These are phyloP conservation scores for Enteromius viviparus DNA, from an alignment of 2,797 vertebrate species.

Conservation along the genomic window DNA sequence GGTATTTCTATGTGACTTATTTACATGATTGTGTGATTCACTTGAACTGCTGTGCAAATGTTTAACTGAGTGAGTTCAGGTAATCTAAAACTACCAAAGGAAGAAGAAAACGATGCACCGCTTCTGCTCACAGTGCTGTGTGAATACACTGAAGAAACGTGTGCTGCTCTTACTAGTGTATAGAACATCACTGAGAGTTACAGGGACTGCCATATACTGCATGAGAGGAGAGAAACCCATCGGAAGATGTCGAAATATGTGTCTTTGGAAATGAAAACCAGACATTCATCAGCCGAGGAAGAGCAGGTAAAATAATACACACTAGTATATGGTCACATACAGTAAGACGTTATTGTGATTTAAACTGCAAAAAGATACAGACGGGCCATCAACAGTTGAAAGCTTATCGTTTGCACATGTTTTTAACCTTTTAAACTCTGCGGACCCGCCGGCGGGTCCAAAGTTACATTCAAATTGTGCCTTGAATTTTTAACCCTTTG, in stretches of 20 bases:
- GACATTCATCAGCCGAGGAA: conserved; percentile 34
- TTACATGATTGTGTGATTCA: neutral
- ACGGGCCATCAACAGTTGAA: too few relatives aligned
- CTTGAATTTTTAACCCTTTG: too few relatives aligned
- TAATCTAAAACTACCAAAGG: neutral
- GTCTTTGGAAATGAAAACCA: conserved; percentile 25
- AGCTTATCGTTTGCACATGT: too few relatives aligned
- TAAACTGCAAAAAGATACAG: too few relatives aligned
- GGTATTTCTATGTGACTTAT: neutral
- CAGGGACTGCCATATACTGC: neutral
- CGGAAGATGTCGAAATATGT: neutral
- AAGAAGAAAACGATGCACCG: neutral
- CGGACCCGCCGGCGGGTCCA: too few relatives aligned
- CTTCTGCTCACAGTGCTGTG: neutral
- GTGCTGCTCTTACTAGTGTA: neutral
- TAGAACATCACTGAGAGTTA: neutral
- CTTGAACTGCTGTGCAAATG: neutral
- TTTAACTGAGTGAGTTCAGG: neutral
- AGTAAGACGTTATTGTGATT: too few relatives aligned
- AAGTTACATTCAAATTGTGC: too few relatives aligned
- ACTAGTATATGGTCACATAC: too few relatives aligned
- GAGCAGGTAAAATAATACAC: neutral
- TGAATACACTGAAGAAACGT: neutral
- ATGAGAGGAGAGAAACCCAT: neutral
- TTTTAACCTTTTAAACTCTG: too few relatives aligned